A percentile compares a stretch with the other conserved stretches of the same genome.
phyloP scores from a whole-genome alignment of 1,140 invertebrate species.

The Thalassaphorura encarpata region DNA sequence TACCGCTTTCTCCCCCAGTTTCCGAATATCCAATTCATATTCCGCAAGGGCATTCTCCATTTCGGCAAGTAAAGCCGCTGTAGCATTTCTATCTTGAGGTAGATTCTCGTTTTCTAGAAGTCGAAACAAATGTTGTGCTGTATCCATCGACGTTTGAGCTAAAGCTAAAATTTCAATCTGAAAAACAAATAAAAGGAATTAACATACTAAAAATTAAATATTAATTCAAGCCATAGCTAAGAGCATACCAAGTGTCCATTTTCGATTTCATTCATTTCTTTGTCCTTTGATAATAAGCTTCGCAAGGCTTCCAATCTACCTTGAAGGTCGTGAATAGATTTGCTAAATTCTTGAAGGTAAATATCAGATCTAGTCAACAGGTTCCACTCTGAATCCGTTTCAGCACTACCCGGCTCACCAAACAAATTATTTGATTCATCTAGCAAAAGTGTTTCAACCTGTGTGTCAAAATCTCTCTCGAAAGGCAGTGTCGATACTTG shows the following conservation, averaged over 20 bases:
- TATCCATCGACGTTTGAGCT: slow-evolving; percentile 15
- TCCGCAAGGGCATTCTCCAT: not conserved
- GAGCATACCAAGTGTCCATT: too few relatives aligned
- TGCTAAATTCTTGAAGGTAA: slow-evolving; percentile 58
- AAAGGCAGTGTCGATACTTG: slow-evolving; percentile 13
- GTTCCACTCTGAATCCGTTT: not conserved
- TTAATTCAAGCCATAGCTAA: not conserved
- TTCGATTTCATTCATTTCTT: not conserved
- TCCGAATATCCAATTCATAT: slow-evolving; percentile 38
- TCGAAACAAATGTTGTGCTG: slow-evolving; percentile 8
- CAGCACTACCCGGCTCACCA: not conserved
- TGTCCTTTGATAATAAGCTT: slow-evolving; percentile 21
- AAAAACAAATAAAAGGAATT: not conserved
- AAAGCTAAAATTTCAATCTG: not conserved
- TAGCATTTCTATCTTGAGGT: too few relatives aligned
- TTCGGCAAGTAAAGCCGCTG: too few relatives aligned
- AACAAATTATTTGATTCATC: not conserved
- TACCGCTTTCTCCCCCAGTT: slow-evolving; percentile 58
- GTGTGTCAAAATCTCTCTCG: slow-evolving; percentile 30
- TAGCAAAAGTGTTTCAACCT: slow-evolving; percentile 54
- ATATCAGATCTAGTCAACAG: slow-evolving; percentile 58
- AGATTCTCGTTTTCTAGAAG: slow-evolving; percentile 12
- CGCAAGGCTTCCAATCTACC: slow-evolving; percentile 47
- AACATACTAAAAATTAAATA: not conserved
- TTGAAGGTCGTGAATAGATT: slow-evolving; percentile 53